A percentile compares a stretch with the other conserved stretches of the same genome.
Conservation (phyloP, 2,888 invertebrate species). For the Lordiphosa fenestrarum region DNA sequence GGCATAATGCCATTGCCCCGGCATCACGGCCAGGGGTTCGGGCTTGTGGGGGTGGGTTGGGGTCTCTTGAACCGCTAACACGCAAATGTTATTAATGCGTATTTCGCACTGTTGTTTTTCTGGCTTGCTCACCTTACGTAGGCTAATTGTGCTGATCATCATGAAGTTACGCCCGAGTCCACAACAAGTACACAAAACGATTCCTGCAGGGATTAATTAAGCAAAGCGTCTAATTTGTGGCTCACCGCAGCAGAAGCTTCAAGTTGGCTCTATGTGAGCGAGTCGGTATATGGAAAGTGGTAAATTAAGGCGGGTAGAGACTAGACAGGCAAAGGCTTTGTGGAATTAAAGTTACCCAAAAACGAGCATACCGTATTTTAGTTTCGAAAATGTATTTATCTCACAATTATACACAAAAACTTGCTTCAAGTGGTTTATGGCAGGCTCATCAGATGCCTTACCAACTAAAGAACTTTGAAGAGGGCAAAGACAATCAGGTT, state of each 20-base stretch:
- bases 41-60: neutral
- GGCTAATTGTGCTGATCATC: slow-evolving; percentile 9
- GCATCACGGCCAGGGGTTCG: neutral
- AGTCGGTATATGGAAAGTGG: too few species aligned
- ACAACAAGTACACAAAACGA: slow-evolving; percentile 12
- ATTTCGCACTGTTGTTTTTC: slow-evolving; percentile 34
- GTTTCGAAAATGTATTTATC: too few species aligned
- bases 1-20: slow-evolving; percentile 33
- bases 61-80: slow-evolving; percentile 36
- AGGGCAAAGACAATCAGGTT: too few species aligned
- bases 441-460: too few species aligned
- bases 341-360: too few species aligned
- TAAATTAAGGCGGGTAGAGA: too few species aligned
- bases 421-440: too few species aligned
- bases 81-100: slow-evolving; percentile 52
- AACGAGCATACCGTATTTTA: too few species aligned
- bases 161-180: slow-evolving; percentile 11
- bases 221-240: slow-evolving; percentile 48
- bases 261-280: slow-evolving; percentile 14
- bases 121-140: slow-evolving; percentile 4
- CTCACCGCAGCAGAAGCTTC: slow-evolving; percentile 29
- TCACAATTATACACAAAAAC: too few species aligned
- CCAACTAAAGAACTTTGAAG: too few species aligned
- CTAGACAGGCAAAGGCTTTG: too few species aligned
- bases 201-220: slow-evolving; percentile 65